phyloP scores from a whole-genome alignment of 2,113 vertebrate genomes.

The Okapia johnstoni region DNA sequence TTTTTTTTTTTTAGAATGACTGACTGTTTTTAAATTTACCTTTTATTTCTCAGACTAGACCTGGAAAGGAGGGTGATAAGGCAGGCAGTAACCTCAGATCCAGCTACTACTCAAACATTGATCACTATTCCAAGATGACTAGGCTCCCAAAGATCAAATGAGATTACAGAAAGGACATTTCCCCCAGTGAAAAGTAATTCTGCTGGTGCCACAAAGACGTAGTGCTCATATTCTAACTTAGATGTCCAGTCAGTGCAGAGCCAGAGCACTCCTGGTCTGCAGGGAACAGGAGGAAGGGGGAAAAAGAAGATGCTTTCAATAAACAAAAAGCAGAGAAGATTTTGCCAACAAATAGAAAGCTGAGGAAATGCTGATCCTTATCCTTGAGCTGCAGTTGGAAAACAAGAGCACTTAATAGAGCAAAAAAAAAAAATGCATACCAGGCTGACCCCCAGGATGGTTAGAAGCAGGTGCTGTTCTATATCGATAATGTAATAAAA shows the following conservation, averaged over 20 bases:
- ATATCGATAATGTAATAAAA: conserved; percentile 22
- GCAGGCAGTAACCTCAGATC: background rate
- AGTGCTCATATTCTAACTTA: background rate
- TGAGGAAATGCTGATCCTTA: background rate
- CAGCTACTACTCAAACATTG: background rate
- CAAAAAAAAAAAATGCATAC: background rate
- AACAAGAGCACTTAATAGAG: background rate
- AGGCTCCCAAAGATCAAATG: background rate
- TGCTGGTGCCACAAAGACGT: background rate
- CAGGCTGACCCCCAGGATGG: background rate
- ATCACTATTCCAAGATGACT: background rate
- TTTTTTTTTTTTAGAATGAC: background rate
- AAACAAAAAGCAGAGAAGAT: background rate
- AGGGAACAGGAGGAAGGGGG: background rate
- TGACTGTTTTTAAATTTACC: background rate
- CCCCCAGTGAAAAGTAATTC: background rate
- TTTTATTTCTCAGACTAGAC: background rate
- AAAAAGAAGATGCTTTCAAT: background rate
- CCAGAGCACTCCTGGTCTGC: background rate
- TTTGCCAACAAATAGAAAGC: background rate
- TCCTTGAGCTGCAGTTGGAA: background rate
- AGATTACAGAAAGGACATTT: background rate
- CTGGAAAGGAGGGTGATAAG: background rate
- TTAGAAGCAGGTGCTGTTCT: conserved; percentile 37
- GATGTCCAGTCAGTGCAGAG: background rate